Evolutionary conservation across 2,113 vertebrate species (phyloP).

Genomic region (Dinomys branickii): DNA sequence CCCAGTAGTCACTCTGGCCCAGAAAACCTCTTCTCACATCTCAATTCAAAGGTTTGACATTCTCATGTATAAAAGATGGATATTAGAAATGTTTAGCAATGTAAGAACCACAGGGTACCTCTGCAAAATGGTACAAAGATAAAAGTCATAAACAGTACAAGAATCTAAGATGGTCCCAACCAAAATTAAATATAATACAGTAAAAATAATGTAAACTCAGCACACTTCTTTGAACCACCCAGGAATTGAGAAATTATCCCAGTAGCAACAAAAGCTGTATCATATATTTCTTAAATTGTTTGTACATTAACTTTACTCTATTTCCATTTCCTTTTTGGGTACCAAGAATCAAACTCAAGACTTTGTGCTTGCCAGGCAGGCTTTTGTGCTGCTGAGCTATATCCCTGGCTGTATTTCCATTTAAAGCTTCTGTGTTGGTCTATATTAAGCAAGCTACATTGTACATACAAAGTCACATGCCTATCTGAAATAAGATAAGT

Average conservation of each 20-base stretch:
- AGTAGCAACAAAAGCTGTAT: not conserved
- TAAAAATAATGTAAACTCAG: not conserved
- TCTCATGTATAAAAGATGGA: not conserved
- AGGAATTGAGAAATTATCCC: not conserved
- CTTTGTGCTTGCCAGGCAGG: no score
- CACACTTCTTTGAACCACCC: not conserved
- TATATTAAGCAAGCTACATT: not conserved
- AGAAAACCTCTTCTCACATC: slow-evolving; percentile 4
- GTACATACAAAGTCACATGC: not conserved
- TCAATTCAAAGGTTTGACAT: not conserved
- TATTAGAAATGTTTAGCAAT: not conserved
- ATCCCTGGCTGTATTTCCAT: not conserved
- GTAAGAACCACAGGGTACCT: not conserved
- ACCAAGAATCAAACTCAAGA: no score
- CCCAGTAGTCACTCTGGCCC: not conserved
- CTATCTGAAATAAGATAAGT: not conserved
- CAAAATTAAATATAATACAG: slow-evolving; percentile 15
- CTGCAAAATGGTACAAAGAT: not conserved
- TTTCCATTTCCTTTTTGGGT: no score
- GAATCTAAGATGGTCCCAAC: not conserved
- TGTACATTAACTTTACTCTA: slow-evolving; percentile 38
- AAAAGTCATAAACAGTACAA: not conserved
- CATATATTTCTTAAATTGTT: not conserved
- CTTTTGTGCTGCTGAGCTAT: no score
- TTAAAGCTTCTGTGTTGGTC: slow-evolving; percentile 12